Evolutionary conservation across 2,888 invertebrate species (phyloP).

Genomic region (Platerodrilus igneus): DNA sequence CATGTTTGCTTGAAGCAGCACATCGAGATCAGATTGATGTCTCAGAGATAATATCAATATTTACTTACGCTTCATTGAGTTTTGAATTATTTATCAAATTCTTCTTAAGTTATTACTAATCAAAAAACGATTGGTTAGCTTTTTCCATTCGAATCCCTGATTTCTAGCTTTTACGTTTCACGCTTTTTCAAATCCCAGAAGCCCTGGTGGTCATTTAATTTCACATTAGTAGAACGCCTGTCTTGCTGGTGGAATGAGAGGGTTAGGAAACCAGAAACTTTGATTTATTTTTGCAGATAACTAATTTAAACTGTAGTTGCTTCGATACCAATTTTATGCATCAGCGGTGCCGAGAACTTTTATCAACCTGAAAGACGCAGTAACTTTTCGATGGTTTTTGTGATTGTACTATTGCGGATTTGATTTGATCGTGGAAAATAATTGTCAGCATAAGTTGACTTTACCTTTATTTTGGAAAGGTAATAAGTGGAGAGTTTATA

Average conservation of each 20-base stretch:
- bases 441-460: too few relatives aligned
- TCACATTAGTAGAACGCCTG: slow-evolving; percentile 12
- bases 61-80: slow-evolving; percentile 17
- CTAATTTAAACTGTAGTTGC: slow-evolving; percentile 19
- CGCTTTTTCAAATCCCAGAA: slow-evolving; percentile 5
- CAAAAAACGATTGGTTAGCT: background rate
- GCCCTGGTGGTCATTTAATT: slow-evolving; percentile 21
- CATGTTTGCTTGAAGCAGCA: slow-evolving; percentile 15
- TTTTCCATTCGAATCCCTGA: too few relatives aligned
- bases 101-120: slow-evolving; percentile 14
- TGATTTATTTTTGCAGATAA: slow-evolving; percentile 13
- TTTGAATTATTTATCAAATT: slow-evolving; percentile 18
- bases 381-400: too few relatives aligned
- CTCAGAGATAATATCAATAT: slow-evolving; percentile 21
- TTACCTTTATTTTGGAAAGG: too few relatives aligned
- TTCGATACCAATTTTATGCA: slow-evolving; percentile 18
- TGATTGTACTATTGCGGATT: too few relatives aligned
- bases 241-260: slow-evolving; percentile 13
- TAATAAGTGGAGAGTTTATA: too few relatives aligned
- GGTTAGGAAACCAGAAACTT: too few relatives aligned
- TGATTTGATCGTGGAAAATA: too few relatives aligned
- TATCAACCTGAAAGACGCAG: too few relatives aligned
- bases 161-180: slow-evolving; percentile 2
- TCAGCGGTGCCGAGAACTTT: too few relatives aligned
- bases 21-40: slow-evolving; percentile 18